Evolutionary conservation across 2,888 invertebrate genomes (phyloP), one percentile per base, ranked within the genome.

Genomic region (Habrosyne pyritoides): DNA sequence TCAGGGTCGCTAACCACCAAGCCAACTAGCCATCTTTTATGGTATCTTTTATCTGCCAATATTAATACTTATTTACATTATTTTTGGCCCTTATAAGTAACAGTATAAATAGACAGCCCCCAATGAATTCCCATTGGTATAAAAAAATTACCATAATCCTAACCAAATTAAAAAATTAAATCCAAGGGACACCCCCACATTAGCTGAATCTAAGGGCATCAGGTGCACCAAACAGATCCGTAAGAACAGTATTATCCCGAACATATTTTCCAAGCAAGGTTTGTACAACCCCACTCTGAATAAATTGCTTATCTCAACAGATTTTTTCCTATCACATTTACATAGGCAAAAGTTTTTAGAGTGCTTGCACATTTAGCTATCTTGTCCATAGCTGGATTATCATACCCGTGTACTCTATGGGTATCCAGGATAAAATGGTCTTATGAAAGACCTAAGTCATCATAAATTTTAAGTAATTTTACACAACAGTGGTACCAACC

Each of bases 151-250:
- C 65, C 69, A 71, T 75, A 73, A 70, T 73, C 73, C 64, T 62
- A 58, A 58, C 54, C 67, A 72, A 80, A 81, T 84, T 78, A 77
- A 77, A 81, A 81, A 77, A 71, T 60, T 60, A 61, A 56, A 57
- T 53, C 12, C 30, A 24, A 53, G 47, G 52, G 61, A 74, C 72
- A 68, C 75, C 69, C 75, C 69, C 72, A 72, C 72, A 75, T 71
- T 78, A 76, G 77, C 71, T 70, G 72, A 69, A 72, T 79, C 67
- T 74, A 74, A 71, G 72, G 84, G 88, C 83, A 91, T 91, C 91
- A 92, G 91, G 91, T 92, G 91, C 85, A 73, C 69, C 72, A 75
- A 87, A 91, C 80, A 81, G 88, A 85, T 88, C 84, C 80, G 76
- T 79, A 77, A 82, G 82, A 86, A 84, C 81, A 76, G 82, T 85